Percentiles rank a stretch among this genome's conserved stretches.
These are phyloP conservation scores for Linnaemya tessellans DNA, from an alignment of 2,888 invertebrate species.

Conservation along the genomic window DNA sequence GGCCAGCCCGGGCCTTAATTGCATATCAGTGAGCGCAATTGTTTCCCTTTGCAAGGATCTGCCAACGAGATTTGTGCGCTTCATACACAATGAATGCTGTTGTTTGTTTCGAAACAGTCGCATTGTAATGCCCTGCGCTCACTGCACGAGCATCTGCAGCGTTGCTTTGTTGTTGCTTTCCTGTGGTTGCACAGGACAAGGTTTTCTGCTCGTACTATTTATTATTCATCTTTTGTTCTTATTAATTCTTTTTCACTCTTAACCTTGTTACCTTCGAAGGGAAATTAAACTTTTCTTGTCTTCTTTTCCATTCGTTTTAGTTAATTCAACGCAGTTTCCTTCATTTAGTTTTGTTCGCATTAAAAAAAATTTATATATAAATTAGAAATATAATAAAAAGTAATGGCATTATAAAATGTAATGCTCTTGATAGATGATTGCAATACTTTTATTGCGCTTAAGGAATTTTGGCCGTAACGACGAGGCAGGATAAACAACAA, in stretches of 20 bases:
- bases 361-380: not conserved
- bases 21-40: not conserved
- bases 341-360: not conserved
- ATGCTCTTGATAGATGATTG: not conserved
- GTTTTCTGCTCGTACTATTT: constrained; percentile 20
- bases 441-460: not conserved
- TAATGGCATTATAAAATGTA: not conserved
- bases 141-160: not conserved
- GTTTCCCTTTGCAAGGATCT: not conserved
- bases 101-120: constrained; percentile 13
- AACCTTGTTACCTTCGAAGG: constrained; percentile 42
- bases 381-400: not conserved
- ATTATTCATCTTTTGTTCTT: constrained; percentile 31
- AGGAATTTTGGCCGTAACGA: too few species aligned
- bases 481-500: too few species aligned
- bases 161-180: not conserved
- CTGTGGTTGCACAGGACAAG: constrained; percentile 31
- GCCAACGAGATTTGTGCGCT: not conserved
- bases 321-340: not conserved
- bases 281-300: constrained; percentile 21
- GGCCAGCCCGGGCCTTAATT: not conserved
- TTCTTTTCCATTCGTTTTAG: constrained; percentile 11
- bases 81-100: constrained; percentile 22
- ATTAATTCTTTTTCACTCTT: constrained; percentile 20
- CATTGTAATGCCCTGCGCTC: not conserved